Conservation (phyloP, 2,888 invertebrate genomes). For the Marronus borbonicus region DNA sequence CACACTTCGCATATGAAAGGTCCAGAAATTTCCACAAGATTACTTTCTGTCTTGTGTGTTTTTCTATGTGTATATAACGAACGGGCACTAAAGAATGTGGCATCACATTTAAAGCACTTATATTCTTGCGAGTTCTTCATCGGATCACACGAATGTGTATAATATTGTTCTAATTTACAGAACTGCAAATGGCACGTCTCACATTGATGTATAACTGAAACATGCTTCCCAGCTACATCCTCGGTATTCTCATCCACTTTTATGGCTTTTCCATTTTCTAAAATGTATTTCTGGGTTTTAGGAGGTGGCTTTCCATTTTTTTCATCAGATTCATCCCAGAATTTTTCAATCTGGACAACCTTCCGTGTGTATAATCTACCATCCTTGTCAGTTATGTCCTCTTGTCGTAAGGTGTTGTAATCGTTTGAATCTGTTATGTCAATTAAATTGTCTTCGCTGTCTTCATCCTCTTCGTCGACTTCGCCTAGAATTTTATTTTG, state of each 20-base stretch:
- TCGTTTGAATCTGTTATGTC: constrained; percentile 52
- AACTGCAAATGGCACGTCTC: constrained; percentile 71
- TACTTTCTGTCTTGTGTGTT: constrained; percentile 70
- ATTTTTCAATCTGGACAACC: constrained; percentile 75
- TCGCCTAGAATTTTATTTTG: constrained; percentile 42
- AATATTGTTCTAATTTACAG: constrained; percentile 69
- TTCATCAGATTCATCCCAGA: constrained; percentile 70
- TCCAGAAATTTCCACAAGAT: constrained; percentile 56
- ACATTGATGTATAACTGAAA: constrained; percentile 69
- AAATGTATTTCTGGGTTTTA: constrained; percentile 60
- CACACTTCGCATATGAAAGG: constrained; percentile 77
- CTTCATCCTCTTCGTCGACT: constrained; percentile 49
- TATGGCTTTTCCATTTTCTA: constrained; percentile 60
- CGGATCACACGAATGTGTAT: constrained; percentile 69
- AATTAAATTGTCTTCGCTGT: constrained; percentile 33
- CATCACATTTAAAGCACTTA: constrained; percentile 71
- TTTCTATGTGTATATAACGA: constrained; percentile 77
- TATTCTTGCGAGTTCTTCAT: constrained; percentile 62
- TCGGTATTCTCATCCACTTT: constrained; percentile 60
- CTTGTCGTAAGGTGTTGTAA: constrained; percentile 69
- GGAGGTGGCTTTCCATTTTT: constrained; percentile 60
- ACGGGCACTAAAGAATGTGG: constrained; percentile 72
- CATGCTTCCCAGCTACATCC: constrained; percentile 51
- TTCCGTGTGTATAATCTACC: constrained; percentile 72
- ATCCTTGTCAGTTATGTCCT: constrained; percentile 72